Evolutionary conservation across 1,140 invertebrate genomes (phyloP), one percentile per base, ranked within the genome.

Genomic region (Hesperophylax magnus): DNA sequence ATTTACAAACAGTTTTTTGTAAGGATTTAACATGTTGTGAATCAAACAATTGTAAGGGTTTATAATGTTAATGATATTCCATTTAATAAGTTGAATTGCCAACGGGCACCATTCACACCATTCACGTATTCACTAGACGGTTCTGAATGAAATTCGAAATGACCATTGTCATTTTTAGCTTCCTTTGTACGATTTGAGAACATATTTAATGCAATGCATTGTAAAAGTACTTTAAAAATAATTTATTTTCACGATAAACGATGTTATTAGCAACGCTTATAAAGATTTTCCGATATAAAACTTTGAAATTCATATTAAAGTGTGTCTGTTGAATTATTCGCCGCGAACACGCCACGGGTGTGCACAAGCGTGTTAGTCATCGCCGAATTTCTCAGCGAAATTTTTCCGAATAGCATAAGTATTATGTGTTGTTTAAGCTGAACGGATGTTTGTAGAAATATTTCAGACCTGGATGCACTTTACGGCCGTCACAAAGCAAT

Each of bases 221-320:
- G 20, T 22, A n/a, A n/a, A 61, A 61, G 2, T 22, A 1, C 24
- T 31, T 14, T 14, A 24, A 27, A 27, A 7, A 15, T 39, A n/a
- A 67, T 67, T 71, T 47, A 20, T 47, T 47, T 71, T n/a, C 18
- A 47, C 31, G 34, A 20, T 71, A 71, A 71, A 71, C 67, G 67
- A 71, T 71, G 67, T 71, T 71, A 71, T 71, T 71, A 71, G 67
- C 67, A 71, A 71, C 67, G 67, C 39, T 71, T 52, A 52, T 47
- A 52, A 71, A 71, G 67, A 71, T 71, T 47, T 18, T 20, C 39
- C 67, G 39, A 52, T 47, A 47, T 17, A 11, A 18, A 47, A 22
- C 31, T 52, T 71, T 71, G 3, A 47, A 47, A 71, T 71, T 71
- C 67, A 71, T 71, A 71, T 52, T 52, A 71, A 47, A 65, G 67